Percentiles rank a stretch among this genome's conserved stretches.
Conservation (phyloP, 2,888 invertebrate genomes). For the Andricus curvator region DNA sequence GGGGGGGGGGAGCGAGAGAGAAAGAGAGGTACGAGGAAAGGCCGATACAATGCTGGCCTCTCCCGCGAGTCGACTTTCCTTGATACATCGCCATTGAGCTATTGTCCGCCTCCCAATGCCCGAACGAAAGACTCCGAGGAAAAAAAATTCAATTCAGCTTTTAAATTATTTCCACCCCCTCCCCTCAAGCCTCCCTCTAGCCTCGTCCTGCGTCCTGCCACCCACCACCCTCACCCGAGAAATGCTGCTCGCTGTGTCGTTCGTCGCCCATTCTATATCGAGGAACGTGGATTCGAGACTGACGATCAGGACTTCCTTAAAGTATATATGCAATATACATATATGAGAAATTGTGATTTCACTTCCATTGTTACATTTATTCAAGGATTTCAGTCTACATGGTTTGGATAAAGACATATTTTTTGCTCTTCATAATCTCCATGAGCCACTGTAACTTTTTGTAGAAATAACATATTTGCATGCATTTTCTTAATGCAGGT, state of each 20-base stretch:
- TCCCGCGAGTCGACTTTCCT: slow-evolving; percentile 78
- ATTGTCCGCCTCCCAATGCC: slow-evolving; percentile 78
- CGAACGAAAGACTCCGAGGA: slow-evolving; percentile 77
- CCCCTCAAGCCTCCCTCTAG: slow-evolving; percentile 44
- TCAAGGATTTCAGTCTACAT: too few relatives aligned
- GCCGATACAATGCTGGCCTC: slow-evolving; percentile 77
- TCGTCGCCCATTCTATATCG: slow-evolving; percentile 12
- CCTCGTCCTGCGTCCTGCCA: slow-evolving; percentile 39
- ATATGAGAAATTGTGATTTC: not conserved
- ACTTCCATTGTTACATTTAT: not conserved
- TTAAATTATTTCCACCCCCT: slow-evolving; percentile 76
- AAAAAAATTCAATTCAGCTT: slow-evolving; percentile 79
- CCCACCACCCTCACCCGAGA: slow-evolving; percentile 58
- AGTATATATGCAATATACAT: not conserved
- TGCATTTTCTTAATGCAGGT: too few relatives aligned
- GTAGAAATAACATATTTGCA: too few relatives aligned
- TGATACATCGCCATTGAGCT: slow-evolving; percentile 78
- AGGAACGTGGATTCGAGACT: not conserved
- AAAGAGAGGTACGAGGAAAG: slow-evolving; percentile 67
- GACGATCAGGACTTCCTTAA: slow-evolving; percentile 22
- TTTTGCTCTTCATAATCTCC: too few relatives aligned
- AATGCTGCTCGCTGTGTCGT: slow-evolving; percentile 46
- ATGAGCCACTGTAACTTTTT: too few relatives aligned
- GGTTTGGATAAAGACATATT: too few relatives aligned
- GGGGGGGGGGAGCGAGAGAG: slow-evolving; percentile 44